These are phyloP conservation scores for Sebastes aleutianus DNA, from an alignment of 2,797 vertebrate genomes.

Conservation along the genomic window DNA sequence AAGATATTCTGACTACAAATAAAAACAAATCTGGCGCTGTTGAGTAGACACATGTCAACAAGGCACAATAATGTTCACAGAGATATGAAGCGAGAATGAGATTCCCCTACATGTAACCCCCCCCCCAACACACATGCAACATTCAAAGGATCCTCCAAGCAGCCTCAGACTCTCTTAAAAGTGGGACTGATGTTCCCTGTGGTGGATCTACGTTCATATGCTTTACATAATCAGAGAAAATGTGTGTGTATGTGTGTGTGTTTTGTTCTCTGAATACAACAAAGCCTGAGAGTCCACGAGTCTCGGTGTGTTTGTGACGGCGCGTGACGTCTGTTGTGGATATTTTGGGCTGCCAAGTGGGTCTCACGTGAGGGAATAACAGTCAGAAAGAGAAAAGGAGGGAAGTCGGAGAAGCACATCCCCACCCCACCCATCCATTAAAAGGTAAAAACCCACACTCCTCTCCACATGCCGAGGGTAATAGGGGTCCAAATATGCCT, in stretches of 20 bases:
- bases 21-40: background rate
- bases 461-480: conserved; percentile 52
- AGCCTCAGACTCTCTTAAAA: conserved; percentile 30
- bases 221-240: conserved; percentile 40
- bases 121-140: background rate
- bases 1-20: background rate
- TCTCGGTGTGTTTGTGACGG: conserved; percentile 6
- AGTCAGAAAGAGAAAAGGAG: conserved; percentile 20
- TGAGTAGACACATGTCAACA: conserved; percentile 17
- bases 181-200: conserved; percentile 39
- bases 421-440: conserved; percentile 49
- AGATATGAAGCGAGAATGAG: background rate
- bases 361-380: conserved; percentile 54
- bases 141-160: conserved; percentile 18
- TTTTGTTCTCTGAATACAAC: conserved; percentile 32
- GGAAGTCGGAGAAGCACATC: conserved; percentile 15
- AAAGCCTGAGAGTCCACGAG: conserved; percentile 26
- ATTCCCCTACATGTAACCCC: background rate
- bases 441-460: conserved; percentile 46
- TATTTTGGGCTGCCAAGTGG: conserved; percentile 61
- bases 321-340: conserved; percentile 42
- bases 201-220: conserved; percentile 12
- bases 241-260: conserved; percentile 2
- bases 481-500: conserved; percentile 52
- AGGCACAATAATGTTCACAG: background rate